Evolutionary conservation across 2,888 invertebrate genomes (phyloP).

Genomic region (Leptopilina syphax): DNA sequence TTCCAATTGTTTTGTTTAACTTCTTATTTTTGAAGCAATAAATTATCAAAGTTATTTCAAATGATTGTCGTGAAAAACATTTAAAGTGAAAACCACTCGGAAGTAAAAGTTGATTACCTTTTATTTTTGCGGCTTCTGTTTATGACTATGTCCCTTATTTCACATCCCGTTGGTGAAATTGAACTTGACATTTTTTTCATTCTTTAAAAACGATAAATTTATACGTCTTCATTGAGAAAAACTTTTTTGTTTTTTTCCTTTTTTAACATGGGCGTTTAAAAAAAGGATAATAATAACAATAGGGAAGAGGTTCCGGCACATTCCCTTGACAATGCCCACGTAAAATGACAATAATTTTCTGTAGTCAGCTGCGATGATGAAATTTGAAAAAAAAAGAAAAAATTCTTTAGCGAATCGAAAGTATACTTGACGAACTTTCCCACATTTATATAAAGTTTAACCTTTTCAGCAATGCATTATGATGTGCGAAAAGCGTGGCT

Average conservation of each 20-base stretch:
- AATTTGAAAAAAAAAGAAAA: background rate
- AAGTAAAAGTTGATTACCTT: background rate
- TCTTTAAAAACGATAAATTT: background rate
- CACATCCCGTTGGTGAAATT: background rate
- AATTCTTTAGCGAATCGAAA: conserved; percentile 6
- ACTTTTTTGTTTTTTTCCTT: background rate
- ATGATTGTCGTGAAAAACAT: background rate
- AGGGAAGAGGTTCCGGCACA: conserved; percentile 27
- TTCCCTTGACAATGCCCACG: conserved; percentile 23
- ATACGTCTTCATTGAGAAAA: no score
- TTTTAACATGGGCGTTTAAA: no score
- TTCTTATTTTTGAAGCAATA: no score
- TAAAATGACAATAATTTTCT: conserved; percentile 40
- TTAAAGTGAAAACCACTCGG: background rate
- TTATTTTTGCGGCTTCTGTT: conserved; percentile 7
- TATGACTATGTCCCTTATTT: background rate
- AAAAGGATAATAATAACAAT: background rate
- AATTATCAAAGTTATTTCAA: no score
- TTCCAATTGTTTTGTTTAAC: no score
- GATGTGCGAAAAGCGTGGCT: conserved; percentile 10
- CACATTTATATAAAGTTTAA: conserved; percentile 40
- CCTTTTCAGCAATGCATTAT: conserved; percentile 35
- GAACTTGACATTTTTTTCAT: background rate
- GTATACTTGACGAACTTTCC: conserved; percentile 29
- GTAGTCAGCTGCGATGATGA: conserved; percentile 14